Evolutionary conservation across 2,113 vertebrate genomes (phyloP), one percentile per base, ranked within the genome.

Genomic region (Euleptes europaea): DNA sequence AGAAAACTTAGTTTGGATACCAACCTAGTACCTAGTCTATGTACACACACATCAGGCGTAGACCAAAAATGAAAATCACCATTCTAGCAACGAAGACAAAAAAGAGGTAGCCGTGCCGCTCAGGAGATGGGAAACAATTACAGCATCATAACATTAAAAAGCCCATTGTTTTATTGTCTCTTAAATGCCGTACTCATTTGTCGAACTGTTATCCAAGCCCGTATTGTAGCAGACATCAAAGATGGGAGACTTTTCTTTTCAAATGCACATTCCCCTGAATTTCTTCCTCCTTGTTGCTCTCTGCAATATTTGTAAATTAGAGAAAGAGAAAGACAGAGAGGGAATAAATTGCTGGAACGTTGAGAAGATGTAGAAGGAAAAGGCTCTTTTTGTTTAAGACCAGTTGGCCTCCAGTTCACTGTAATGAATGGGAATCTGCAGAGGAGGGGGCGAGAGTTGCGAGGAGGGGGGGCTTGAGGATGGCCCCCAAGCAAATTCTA

Each of bases 261-360:
- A 83, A 44, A 84, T 40, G 40, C 49, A 26, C 74, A 84, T 75
- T 93, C 90, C 74, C 88, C n/a, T 85, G 80, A 90, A n/a, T 90
- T 38, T 69, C 14, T 82, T 79, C 42, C 26, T 6, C 81, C 87
- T 90, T 93, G 86, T 92, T 93, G 85, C 82, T 90, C 86, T 92
- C 88, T 89, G 84, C 87, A 91, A 90, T 42, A 90, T 84, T 90
- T 88, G 72, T 49, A 67, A 83, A 49, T 44, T n/a, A 17, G 42
- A 76, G 44, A 60, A 57, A 57, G 54, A 26, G 8, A 28, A 26
- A 81, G 71, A 79, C 17, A 82, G 82, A 89, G 69, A 75, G 10
- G 6, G 3, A 73, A 77, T 78, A 67, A 49, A 3, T 9, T 7
- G 26, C 47, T 89, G 78, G 13, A 13, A 38, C 66, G 44, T 80